Evolutionary conservation across 2,888 invertebrate genomes (phyloP).

Genomic region (Acronicta aceris): DNA sequence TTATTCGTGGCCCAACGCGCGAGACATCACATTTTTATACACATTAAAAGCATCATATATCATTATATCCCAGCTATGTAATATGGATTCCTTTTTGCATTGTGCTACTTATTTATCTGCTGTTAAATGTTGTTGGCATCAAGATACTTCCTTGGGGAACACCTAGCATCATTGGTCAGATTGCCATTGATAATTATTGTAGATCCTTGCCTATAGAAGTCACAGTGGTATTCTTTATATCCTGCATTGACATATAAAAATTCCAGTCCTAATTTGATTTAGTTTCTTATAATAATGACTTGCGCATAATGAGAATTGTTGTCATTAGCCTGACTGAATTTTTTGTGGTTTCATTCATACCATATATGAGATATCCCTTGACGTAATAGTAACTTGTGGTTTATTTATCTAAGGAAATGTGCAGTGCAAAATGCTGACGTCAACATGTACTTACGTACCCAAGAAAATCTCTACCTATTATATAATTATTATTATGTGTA

Average conservation of each 20-base stretch:
- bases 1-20: background rate
- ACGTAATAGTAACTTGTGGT: conserved; percentile 33
- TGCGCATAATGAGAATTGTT: background rate
- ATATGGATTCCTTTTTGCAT: too few species aligned
- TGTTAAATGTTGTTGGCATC: background rate
- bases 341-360: conserved; percentile 6
- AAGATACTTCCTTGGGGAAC: conserved; percentile 31
- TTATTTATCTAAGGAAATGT: background rate
- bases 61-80: too few species aligned
- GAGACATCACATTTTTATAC: background rate
- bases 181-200: background rate
- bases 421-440: conserved; percentile 21
- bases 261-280: background rate
- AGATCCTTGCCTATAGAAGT: background rate
- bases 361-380: conserved; percentile 5
- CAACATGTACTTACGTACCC: conserved; percentile 14
- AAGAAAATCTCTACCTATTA: background rate
- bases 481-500: background rate
- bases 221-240: background rate
- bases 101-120: background rate
- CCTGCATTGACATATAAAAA: background rate
- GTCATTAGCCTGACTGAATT: conserved; percentile 18
- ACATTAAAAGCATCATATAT: too few species aligned
- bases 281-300: background rate
- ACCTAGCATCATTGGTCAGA: background rate